A percentile compares a stretch with the other conserved stretches of the same genome.
phyloP scores from a whole-genome alignment of 2,113 vertebrate genomes.

The Indicator indicator region DNA sequence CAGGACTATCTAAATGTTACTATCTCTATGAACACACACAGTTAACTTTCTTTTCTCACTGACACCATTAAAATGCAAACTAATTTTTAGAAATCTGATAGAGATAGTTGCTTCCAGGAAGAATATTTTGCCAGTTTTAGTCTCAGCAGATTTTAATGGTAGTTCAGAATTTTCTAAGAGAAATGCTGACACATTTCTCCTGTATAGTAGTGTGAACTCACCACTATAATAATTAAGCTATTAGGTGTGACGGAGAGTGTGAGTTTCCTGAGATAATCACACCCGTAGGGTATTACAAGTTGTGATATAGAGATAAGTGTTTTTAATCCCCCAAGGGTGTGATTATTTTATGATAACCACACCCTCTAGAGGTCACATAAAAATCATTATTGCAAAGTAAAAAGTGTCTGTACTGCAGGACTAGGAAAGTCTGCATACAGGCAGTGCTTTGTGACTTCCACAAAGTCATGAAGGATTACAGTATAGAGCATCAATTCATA shows the following conservation, averaged over 20 bases:
- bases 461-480: constrained; percentile 60
- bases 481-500: not conserved
- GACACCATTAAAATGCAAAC: not conserved
- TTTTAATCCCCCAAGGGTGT: constrained; percentile 78
- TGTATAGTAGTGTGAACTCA: constrained; percentile 54
- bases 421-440: constrained; percentile 7
- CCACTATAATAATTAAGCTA: constrained; percentile 81
- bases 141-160: constrained; percentile 10
- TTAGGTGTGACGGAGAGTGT: constrained; percentile 76
- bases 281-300: constrained; percentile 74
- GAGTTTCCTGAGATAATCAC: constrained; percentile 80
- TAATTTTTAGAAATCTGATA: constrained; percentile 24
- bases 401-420: constrained; percentile 68
- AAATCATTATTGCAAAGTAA: constrained; percentile 62
- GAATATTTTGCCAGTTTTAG: not conserved
- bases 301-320: constrained; percentile 79
- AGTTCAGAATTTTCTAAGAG: constrained; percentile 49
- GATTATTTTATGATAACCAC: constrained; percentile 79
- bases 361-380: constrained; percentile 68
- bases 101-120: constrained; percentile 4
- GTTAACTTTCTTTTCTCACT: not conserved
- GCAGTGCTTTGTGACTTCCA: not conserved
- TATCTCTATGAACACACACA: not conserved
- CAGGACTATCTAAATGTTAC: not conserved
- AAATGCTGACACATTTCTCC: constrained; percentile 70